Percentiles rank a stretch among this genome's conserved stretches.
Conservation (phyloP, 2,113 vertebrate genomes). For the Coturnix japonica region DNA sequence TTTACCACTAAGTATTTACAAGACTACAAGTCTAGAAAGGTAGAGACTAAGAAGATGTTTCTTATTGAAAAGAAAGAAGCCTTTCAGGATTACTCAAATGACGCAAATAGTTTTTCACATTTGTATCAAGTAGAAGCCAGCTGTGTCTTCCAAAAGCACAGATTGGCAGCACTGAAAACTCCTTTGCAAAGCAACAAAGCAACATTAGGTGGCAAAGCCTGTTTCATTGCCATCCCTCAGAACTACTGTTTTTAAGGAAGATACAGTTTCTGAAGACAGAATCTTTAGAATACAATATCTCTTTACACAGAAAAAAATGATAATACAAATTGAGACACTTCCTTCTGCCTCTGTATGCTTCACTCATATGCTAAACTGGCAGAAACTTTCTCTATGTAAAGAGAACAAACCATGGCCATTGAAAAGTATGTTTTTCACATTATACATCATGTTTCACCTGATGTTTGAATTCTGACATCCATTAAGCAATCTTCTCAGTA, state of each 20-base stretch:
- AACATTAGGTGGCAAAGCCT: neutral
- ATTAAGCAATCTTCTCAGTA: neutral
- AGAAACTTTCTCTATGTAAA: neutral
- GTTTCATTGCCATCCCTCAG: neutral
- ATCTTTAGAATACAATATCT: neutral
- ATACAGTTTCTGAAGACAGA: neutral
- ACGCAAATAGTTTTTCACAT: neutral
- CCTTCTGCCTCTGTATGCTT: neutral
- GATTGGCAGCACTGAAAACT: neutral
- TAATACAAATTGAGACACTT: neutral
- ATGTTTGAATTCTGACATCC: neutral
- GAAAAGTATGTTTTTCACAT: neutral
- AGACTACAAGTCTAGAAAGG: neutral
- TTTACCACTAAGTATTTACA: neutral
- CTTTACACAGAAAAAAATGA: neutral
- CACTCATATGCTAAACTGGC: neutral
- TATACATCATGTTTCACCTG: neutral
- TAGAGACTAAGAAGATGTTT: neutral
- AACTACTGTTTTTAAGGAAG: neutral
- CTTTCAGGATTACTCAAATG: neutral
- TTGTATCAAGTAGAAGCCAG: neutral
- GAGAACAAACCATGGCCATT: neutral
- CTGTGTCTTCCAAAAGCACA: neutral
- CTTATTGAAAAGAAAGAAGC: neutral
- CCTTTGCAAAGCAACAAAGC: neutral